Evolutionary conservation across 2,797 vertebrate species (phyloP).

Genomic region (Pygocentrus nattereri): DNA sequence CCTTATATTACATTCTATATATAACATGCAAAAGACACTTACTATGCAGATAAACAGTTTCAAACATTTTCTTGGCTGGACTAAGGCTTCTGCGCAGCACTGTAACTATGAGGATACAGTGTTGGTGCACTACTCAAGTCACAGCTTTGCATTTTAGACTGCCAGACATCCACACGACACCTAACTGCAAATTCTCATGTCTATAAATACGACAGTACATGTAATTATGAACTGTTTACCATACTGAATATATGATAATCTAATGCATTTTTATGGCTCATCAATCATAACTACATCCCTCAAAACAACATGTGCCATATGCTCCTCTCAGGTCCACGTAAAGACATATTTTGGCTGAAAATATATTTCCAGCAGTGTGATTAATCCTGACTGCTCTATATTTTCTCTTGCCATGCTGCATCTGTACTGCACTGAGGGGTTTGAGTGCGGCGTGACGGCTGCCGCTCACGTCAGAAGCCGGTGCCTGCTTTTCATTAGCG

Average conservation of each 20-base stretch:
- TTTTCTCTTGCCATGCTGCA: slow-evolving; percentile 7
- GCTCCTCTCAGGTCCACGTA: not conserved
- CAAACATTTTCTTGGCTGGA: not conserved
- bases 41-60: not conserved
- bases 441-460: slow-evolving; percentile 68
- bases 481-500: slow-evolving; percentile 83
- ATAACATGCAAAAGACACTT: too few species aligned
- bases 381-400: slow-evolving; percentile 28
- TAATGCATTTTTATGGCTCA: slow-evolving; percentile 2
- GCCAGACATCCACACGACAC: not conserved
- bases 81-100: not conserved
- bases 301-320: not conserved
- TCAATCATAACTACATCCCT: slow-evolving; percentile 3
- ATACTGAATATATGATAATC: slow-evolving; percentile 1
- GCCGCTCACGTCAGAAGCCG: slow-evolving; percentile 54
- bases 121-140: not conserved
- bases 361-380: slow-evolving; percentile 16
- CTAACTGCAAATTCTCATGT: not conserved
- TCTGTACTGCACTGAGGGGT: slow-evolving; percentile 28
- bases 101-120: not conserved
- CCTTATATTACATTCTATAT: too few species aligned
- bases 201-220: not conserved
- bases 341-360: not conserved
- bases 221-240: not conserved
- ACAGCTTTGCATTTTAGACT: not conserved